Base-by-base conservation (phyloP, 1,140 invertebrate species). In the Lordiphosa collinella region DNA sequence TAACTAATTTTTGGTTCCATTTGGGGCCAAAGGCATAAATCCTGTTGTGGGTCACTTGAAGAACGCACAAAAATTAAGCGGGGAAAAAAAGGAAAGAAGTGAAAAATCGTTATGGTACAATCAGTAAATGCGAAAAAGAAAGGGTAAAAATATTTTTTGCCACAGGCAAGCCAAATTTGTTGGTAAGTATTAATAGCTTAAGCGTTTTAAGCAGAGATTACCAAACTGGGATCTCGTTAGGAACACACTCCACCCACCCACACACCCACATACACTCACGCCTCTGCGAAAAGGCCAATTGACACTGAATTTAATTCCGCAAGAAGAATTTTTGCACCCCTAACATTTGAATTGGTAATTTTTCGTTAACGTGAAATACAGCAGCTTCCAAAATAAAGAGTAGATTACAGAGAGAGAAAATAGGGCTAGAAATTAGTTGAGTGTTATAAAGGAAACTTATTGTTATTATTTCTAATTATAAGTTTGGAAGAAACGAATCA, bases 341-440 rank as follows among this genome's bases (percentile, higher is more conserved):
- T 80, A 70, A 70, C 75, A 79, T 80, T 79, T 79, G 75, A 79
- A 79, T 79, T 79, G 75, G 75, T 79, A 79, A 79, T 79, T 79
- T 78, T 78, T 55, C 16, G 40, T 41, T 29, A 34, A 32, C 10
- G 18, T 18, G 57, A 67, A 67, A 59, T 67, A 67, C 59, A 7
- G 49, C 54, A 58, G 48, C 58, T 40, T 52, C 37, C 29, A 9
- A 22, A 50, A 31, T n/a, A 46, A 25, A 13, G 31, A 14, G 13
- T 43, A 3, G 22, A 43, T 8, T 43, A 29, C 22, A 43, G 18
- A 12, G 41, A 29, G 22, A 29, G 6, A 43, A 43, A 25, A n/a
- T n/a, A n/a, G n/a, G n/a, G n/a, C n/a, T n/a, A n/a, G n/a, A n/a
- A n/a, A n/a, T n/a, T n/a, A n/a, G n/a, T n/a, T n/a, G n/a, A n/a